Conservation (phyloP, 2,113 vertebrate species). For the Cebidichthys violaceus region DNA sequence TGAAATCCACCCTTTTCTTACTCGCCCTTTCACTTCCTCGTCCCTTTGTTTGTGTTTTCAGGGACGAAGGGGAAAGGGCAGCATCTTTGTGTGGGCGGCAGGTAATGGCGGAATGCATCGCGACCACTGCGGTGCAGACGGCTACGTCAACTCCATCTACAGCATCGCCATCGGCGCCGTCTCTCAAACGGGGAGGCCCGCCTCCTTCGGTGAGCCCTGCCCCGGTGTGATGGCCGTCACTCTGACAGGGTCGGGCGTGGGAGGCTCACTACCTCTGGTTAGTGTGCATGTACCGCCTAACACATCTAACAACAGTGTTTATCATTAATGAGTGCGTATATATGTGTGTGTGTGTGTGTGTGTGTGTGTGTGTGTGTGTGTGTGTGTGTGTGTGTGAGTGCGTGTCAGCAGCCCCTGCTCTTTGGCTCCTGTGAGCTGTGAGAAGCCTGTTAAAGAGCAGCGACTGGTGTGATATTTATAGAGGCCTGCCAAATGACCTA, state of each 20-base stretch:
- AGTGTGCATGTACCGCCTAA: constrained; percentile 60
- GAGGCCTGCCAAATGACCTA: constrained; percentile 76
- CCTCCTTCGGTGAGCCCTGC: constrained; percentile 77
- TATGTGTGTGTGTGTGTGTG: constrained; percentile 1
- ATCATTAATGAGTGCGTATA: constrained; percentile 51
- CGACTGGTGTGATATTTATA: constrained; percentile 81
- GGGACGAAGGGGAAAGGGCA: constrained; percentile 75
- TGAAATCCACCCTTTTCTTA: background rate
- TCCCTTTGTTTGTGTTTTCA: constrained; percentile 55
- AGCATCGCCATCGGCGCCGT: constrained; percentile 72
- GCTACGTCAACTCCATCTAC: constrained; percentile 77
- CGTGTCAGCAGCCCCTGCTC: constrained; percentile 42
- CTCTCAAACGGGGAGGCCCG: constrained; percentile 68
- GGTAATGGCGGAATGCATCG: constrained; percentile 72
- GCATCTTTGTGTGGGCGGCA: constrained; percentile 79
- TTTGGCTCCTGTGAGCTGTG: constrained; percentile 68
- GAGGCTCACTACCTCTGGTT: constrained; percentile 71
- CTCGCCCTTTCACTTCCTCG: constrained; percentile 1
- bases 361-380: constrained; percentile 18
- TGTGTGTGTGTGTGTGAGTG: constrained; percentile 32
- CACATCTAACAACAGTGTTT: constrained; percentile 64
- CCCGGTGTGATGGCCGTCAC: constrained; percentile 79
- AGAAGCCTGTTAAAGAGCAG: constrained; percentile 77
- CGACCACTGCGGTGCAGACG: constrained; percentile 80
- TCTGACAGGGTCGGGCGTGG: constrained; percentile 61